phyloP scores from a whole-genome alignment of 1,140 invertebrate species.

The Sinonovacula constricta region DNA sequence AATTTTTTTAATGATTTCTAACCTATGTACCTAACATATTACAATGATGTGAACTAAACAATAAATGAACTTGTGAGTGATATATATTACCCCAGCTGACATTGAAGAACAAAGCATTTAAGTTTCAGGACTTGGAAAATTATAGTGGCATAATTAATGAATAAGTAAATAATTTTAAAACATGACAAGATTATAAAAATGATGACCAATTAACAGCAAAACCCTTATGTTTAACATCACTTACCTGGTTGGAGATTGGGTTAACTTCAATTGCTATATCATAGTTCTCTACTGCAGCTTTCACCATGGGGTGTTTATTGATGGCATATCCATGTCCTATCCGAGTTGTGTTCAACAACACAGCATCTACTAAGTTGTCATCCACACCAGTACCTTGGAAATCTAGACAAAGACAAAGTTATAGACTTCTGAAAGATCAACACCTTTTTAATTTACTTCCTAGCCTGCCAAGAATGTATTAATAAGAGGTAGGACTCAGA shows the following conservation, averaged over 20 bases:
- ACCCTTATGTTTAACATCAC: constrained; percentile 8
- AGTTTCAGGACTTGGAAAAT: no score
- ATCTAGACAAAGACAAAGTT: constrained; percentile 70
- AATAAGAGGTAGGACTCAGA: no score
- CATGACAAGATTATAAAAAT: no score
- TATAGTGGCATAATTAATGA: background rate
- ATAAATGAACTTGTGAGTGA: no score
- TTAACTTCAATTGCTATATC: constrained; percentile 89
- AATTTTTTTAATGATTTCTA: no score
- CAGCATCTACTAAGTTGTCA: constrained; percentile 88
- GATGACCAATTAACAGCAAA: no score
- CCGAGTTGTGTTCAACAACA: constrained; percentile 86
- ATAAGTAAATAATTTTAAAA: no score
- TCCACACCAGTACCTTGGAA: constrained; percentile 81
- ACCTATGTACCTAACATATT: no score
- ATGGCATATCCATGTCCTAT: constrained; percentile 87
- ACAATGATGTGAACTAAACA: no score
- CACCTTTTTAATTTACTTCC: no score
- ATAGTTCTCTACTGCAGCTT: constrained; percentile 82
- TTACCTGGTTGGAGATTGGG: constrained; percentile 84
- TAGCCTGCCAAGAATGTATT: no score
- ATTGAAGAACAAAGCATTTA: background rate
- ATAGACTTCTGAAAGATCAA: background rate
- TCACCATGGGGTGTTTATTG: constrained; percentile 86
- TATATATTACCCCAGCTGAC: no score